Evolutionary conservation across 2,113 vertebrate species (phyloP), one percentile per base, ranked within the genome.

Genomic region (Hemichromis elongatus): DNA sequence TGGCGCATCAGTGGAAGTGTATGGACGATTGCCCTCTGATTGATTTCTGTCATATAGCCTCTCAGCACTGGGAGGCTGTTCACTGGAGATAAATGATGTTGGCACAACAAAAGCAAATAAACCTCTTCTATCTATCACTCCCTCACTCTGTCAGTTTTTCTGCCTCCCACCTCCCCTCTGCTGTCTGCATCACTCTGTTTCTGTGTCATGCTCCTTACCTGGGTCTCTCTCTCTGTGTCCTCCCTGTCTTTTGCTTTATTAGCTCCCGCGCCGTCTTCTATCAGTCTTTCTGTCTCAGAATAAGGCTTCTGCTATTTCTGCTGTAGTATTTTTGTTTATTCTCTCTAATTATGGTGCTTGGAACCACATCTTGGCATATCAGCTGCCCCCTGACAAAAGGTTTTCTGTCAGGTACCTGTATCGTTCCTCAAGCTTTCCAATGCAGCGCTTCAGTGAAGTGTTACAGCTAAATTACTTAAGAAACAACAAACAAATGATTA

Each of bases 11-110:
- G 89, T 83, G 83, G 81, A 68, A 82, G 90, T 86, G 88, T 91
- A 89, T 88, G 94, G 92, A 88, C 83, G 91, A 95, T 94, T 94
- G 92, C 86, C 86, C 90, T 83, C 86, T 80, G 92, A 95, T 94
- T 94, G 94, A 95, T 96, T 95, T 94, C 90, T 93, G 91, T 93
- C 93, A 93, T 84, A 45, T 63, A 89, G 89, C 80, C 90, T 83
- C 87, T 87, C 81, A 86, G 90, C 91, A 86, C 88, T 80, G 79
- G 89, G 88, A 89, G 91, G 90, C 89, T 90, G 87, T 86, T 94
- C 89, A 80, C 81, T 6, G 13, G 87, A 88, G 92, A 95, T 93
- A 93, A 94, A 94, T 93, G 90, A 94, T 91, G 85, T 88, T 77
- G 80, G 83, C 85, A 85, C 86, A 88, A 89, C 81, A 91, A 92